Evolutionary conservation across 2,888 invertebrate genomes (phyloP), one percentile per base, ranked within the genome.

Genomic region (Tachina lurida): DNA sequence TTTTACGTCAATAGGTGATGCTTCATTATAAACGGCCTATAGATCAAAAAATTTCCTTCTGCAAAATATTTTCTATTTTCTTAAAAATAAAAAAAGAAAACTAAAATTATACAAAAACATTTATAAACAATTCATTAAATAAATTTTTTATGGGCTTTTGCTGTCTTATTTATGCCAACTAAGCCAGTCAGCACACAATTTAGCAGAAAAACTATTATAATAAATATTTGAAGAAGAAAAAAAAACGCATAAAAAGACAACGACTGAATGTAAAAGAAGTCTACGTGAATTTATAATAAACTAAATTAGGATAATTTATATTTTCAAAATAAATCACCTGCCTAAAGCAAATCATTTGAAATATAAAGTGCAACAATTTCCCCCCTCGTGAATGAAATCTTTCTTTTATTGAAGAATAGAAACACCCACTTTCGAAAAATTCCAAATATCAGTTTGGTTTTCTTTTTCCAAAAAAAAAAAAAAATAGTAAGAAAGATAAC

Each of bases 81-180:
- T 22, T 31, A 54, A 45, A 52, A 31, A 60, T 4, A n/a, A 0
- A 22, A n/a, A 58, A 19, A 13, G 17, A 12, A 56, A 9, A 47
- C 19, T 12, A 15, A 15, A 65, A 65, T 65, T 31, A 7, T 0
- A 7, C 5, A 5, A 31, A 76, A 47, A n/a, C 39, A 43, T 56
- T 83, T 76, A 83, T 83, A 73, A 77, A 83, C 76, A 71, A 83
- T 67, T 83, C 76, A 76, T 71, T 75, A 56, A 62, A 54, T 84
- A 49, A 39, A 60, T 74, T 78, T 31, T 77, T 60, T 67, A 74
- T 83, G 13, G 56, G 19, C 56, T 52, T 84, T 47, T 49, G 12
- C 39, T 58, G 47, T 77, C 71, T 17, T 13, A 41, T 81, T 22
- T 13, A 41, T 81, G 73, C 52, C 52, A 85, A 85, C 47, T 19